Evolutionary conservation across 2,888 invertebrate species (phyloP).

Genomic region (Drosophila antonietae): DNA sequence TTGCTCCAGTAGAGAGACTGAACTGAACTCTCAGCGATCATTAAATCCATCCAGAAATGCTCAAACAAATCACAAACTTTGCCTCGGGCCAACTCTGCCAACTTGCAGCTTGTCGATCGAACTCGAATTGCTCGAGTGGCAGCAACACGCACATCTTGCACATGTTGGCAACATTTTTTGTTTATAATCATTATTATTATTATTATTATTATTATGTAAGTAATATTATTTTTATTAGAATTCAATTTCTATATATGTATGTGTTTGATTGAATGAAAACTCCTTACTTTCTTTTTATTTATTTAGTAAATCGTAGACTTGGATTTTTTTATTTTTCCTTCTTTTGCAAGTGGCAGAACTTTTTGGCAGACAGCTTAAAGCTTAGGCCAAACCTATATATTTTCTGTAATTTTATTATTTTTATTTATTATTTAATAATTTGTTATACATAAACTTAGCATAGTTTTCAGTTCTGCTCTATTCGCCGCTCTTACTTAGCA

Average conservation of each 20-base stretch:
- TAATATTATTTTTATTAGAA: conserved; percentile 4
- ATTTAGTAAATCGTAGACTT: too few species aligned
- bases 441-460: too few species aligned
- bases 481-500: too few species aligned
- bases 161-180: conserved; percentile 2
- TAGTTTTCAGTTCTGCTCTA: too few species aligned
- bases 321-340: too few species aligned
- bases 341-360: too few species aligned
- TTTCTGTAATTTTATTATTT: too few species aligned
- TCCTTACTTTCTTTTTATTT: too few species aligned
- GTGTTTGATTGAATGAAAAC: not conserved
- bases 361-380: too few species aligned
- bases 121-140: not conserved
- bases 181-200: conserved; percentile 34
- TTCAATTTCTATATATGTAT: not conserved
- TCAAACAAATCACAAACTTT: conserved; percentile 20
- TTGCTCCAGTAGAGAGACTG: conserved; percentile 42
- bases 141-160: conserved; percentile 63
- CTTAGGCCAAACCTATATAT: too few species aligned
- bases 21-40: conserved; percentile 53
- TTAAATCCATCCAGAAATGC: conserved; percentile 48
- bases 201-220: conserved; percentile 31
- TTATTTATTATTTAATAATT: too few species aligned
- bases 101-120: conserved; percentile 25
- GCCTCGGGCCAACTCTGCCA: conserved; percentile 38